phyloP scores from a whole-genome alignment of 2,888 invertebrate species.

The Hypselothyrea guttata region DNA sequence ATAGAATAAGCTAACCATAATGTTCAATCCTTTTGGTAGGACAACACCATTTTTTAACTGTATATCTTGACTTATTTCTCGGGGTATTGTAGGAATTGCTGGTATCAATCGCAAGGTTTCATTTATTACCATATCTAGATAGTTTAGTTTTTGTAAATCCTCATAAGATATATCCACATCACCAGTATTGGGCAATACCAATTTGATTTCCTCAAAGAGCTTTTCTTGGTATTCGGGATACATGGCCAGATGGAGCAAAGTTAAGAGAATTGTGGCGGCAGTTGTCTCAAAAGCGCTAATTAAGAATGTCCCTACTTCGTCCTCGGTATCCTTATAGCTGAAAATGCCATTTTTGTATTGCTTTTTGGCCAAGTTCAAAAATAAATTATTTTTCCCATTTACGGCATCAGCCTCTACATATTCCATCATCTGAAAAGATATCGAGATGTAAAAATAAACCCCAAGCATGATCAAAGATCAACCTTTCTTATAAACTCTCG shows the following conservation, averaged over 20 bases:
- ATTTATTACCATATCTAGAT: constrained; percentile 75
- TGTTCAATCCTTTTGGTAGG: constrained; percentile 67
- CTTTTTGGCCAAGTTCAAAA: background rate
- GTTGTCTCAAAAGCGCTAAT: constrained; percentile 77
- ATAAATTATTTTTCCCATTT: too few species aligned
- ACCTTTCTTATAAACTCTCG: too few species aligned
- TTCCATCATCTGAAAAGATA: too few species aligned
- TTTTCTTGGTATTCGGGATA: constrained; percentile 67
- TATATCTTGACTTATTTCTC: constrained; percentile 49
- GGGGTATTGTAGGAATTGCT: too few species aligned
- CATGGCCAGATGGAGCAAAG: constrained; percentile 67
- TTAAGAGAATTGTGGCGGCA: constrained; percentile 50
- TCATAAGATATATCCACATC: constrained; percentile 60
- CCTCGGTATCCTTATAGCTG: constrained; percentile 56
- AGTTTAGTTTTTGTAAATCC: constrained; percentile 65
- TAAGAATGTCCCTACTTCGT: constrained; percentile 62
- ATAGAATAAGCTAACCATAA: constrained; percentile 65
- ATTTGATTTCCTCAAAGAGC: constrained; percentile 60
- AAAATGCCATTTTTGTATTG: constrained; percentile 52
- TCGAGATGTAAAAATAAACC: too few species aligned
- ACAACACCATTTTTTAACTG: constrained; percentile 64
- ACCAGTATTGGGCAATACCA: constrained; percentile 49
- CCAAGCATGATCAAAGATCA: too few species aligned
- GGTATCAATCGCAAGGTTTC: constrained; percentile 76
- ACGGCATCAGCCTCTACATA: too few species aligned